Conservation (phyloP, 2,888 invertebrate genomes). For the Nemotelus pantherinus region DNA sequence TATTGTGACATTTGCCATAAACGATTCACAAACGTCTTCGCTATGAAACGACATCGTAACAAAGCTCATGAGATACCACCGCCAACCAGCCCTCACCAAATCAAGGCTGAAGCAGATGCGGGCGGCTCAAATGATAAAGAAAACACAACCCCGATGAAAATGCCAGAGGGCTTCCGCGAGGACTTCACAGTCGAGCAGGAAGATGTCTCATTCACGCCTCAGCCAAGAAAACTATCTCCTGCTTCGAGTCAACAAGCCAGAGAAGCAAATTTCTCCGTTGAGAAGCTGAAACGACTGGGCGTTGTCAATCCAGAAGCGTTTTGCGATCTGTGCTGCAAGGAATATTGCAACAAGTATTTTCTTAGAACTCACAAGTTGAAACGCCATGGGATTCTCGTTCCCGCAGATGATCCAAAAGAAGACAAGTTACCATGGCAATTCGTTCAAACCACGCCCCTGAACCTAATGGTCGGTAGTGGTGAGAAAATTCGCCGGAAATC, state of each 20-base stretch:
- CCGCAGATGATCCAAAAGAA: constrained; percentile 69
- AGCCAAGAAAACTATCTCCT: constrained; percentile 70
- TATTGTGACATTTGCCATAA: constrained; percentile 78
- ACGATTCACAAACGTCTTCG: constrained; percentile 77
- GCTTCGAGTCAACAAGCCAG: constrained; percentile 72
- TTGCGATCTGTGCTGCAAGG: constrained; percentile 92
- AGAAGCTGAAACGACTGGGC: constrained; percentile 79
- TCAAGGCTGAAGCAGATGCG: constrained; percentile 47
- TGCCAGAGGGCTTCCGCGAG: constrained; percentile 65
- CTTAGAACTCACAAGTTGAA: constrained; percentile 91
- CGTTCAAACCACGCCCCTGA: constrained; percentile 80
- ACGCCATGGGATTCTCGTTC: constrained; percentile 84
- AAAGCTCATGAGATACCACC: constrained; percentile 71
- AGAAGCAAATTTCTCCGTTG: constrained; percentile 78
- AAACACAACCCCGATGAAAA: constrained; percentile 54
- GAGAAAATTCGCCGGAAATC: constrained; percentile 50
- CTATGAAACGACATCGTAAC: constrained; percentile 75
- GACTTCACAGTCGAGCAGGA: constrained; percentile 65
- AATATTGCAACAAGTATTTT: constrained; percentile 93
- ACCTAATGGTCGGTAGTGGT: constrained; percentile 71
- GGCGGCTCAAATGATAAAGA: constrained; percentile 44
- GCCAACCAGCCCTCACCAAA: constrained; percentile 49
- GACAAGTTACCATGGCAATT: constrained; percentile 58
- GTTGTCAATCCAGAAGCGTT: constrained; percentile 89
- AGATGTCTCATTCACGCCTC: constrained; percentile 64